A percentile compares a stretch with the other conserved stretches of the same genome.
These are phyloP conservation scores for Vanessa tameamea DNA, from an alignment of 1,140 invertebrate species.

Conservation along the genomic window DNA sequence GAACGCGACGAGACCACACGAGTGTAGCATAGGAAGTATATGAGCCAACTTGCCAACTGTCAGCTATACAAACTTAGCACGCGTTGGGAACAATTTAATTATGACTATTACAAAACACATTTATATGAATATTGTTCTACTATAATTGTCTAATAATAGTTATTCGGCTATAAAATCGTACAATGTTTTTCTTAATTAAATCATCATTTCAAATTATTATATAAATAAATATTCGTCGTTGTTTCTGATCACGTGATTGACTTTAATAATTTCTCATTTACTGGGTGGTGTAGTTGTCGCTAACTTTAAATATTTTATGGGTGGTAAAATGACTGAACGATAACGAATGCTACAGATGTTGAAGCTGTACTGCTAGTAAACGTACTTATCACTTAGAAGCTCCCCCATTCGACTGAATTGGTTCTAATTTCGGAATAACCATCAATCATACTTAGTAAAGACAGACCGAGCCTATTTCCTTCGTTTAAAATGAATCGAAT, in stretches of 20 bases:
- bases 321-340: not conserved
- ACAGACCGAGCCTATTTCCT: constrained; percentile 51
- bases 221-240: not conserved
- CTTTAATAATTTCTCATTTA: not conserved
- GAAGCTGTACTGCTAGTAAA: constrained; percentile 15
- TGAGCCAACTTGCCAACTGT: constrained; percentile 4
- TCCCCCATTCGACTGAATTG: constrained; percentile 65
- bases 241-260: not conserved
- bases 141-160: not conserved
- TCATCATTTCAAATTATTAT: too few relatives aligned
- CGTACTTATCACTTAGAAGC: constrained; percentile 38
- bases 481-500: constrained; percentile 42
- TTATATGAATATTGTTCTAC: not conserved
- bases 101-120: not conserved
- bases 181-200: not conserved
- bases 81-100: not conserved
- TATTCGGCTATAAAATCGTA: not conserved
- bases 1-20: constrained; percentile 66
- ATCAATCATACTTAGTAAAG: constrained; percentile 73
- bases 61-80: not conserved
- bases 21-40: constrained; percentile 26
- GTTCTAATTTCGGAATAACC: constrained; percentile 64
- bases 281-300: not conserved
- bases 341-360: constrained; percentile 16
- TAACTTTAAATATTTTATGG: constrained; percentile 14